Base-by-base conservation (phyloP, 2,888 invertebrate genomes). In the Eugnorisma glareosa region DNA sequence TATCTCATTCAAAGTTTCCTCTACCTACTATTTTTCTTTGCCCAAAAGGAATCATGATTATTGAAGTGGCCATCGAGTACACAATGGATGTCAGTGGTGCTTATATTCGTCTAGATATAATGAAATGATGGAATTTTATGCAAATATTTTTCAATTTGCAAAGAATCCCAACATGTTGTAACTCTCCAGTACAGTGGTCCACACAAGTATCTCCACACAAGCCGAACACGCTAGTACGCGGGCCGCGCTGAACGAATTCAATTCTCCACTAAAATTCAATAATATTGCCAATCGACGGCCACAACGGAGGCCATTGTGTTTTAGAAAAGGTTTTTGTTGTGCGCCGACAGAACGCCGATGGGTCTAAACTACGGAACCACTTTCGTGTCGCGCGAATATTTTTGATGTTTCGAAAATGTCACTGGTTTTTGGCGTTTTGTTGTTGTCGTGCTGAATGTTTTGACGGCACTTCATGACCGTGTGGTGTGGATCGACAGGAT, bases 241-340 rank as follows among this genome's bases (percentile, higher is more conserved):
- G 73, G 73, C 64, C 72, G 76, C 84, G 79, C 78, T 73, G 80
- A 82, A 79, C 83, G 86, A 90, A 91, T 89, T 90, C 89, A 89
- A 90, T 90, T 90, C 86, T 76, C 82, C 80, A 75, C 87, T 86
- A 89, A 90, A 90, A 90, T 89, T 89, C 89, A 90, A 91, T 91
- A 91, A 90, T 90, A 90, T 89, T 89, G 90, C 79, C 91, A 90
- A 91, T 91, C 90, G 90, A 77, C 80, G 90, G 85, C 83, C 85
- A 87, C 87, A 87, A 83, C 83, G 79, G 84, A 28, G 73, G 76
- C 89, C 69, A 89, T 90, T 90, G 90, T 91, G 82, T 87, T 89
- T 81, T 78, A 77, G 84, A 82, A 87, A 86, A 84, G 87, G 81
- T 89, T 90, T 89, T 88, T 82, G 84, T 84, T 81, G 81, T 75